phyloP scores from a whole-genome alignment of 2,797 vertebrate genomes.

The Oceanodroma leucorhoa region DNA sequence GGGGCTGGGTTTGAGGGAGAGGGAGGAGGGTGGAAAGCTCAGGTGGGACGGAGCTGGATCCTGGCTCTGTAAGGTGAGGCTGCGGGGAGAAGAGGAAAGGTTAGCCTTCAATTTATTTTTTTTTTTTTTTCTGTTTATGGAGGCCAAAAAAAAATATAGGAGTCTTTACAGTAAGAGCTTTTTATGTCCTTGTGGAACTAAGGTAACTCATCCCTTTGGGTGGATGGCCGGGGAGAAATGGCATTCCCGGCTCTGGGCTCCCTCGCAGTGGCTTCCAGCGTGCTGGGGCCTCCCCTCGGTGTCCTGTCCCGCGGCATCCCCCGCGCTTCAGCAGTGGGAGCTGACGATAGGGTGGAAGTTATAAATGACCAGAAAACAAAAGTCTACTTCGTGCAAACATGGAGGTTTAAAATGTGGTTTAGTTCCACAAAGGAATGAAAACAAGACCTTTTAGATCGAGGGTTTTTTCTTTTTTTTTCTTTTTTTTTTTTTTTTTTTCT shows the following conservation, averaged over 20 bases:
- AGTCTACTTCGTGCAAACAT: not conserved
- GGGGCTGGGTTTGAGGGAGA: not conserved
- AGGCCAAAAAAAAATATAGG: not conserved
- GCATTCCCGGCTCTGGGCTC: not conserved
- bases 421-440: not conserved
- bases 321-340: fast-evolving
- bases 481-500: not conserved
- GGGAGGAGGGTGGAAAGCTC: not conserved
- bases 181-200: not conserved
- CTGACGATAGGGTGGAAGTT: not conserved
- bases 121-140: not conserved
- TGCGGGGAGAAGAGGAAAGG: not conserved
- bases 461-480: not conserved
- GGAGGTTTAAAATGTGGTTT: not conserved
- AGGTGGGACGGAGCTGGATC: not conserved
- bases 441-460: not conserved
- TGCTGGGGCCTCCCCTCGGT: not conserved
- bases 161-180: not conserved
- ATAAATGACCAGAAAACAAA: not conserved
- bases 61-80: not conserved
- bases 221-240: not conserved
- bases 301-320: not conserved
- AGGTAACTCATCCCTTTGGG: not conserved
- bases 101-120: not conserved
- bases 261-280: fast-evolving